Base-by-base conservation (phyloP, 2,113 vertebrate genomes). In the Mellivora capensis region DNA sequence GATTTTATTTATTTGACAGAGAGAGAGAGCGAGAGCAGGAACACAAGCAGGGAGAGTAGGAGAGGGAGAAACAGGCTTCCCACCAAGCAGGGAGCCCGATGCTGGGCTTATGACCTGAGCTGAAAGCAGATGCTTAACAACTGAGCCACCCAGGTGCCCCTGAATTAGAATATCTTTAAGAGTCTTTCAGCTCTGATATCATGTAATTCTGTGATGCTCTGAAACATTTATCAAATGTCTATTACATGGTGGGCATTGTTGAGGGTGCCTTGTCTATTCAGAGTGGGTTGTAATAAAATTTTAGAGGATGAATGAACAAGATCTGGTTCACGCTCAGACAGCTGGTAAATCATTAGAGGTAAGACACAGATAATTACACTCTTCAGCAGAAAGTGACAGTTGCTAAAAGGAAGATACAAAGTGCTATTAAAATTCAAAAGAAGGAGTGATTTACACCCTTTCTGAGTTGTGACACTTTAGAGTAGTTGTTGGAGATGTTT, bases 401-500 rank as follows among this genome's bases (percentile, higher is more conserved):
- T 67, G 37, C 49, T 94, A n/a, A 94, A 87, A 91, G 62, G 82
- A 97, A 87, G 61, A 90, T 76, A 81, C 9, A 90, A 52, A 93
- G 27, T 59, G 23, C 77, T 91, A 69, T 69, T 90, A 90, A 93
- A 95, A 95, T 92, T 93, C 49, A 88, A 85, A 92, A 92, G 59
- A 86, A 92, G 64, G 54, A 93, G 77, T 85, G 59, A 91, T 88
- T 94, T 86, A 71, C 18, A 91, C 76, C 18, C 23, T 82, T 77
- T 83, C 72, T 74, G 82, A 93, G 59, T 94, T 96, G 72, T 96
- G 86, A 85, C 11, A 89, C 49, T 69, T 89, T 94, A 71, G 64
- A 94, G 83, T 82, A 93, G 37, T 95, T 93, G 37, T 82, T 94
- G 39, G 42, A 88, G 20, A 93, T 87, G 54, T 93, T 96, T 93